Percentiles rank a stretch among this genome's conserved stretches.
Evolutionary conservation across 1,140 invertebrate genomes (phyloP).

Genomic region (Zaprionus tsacasi): DNA sequence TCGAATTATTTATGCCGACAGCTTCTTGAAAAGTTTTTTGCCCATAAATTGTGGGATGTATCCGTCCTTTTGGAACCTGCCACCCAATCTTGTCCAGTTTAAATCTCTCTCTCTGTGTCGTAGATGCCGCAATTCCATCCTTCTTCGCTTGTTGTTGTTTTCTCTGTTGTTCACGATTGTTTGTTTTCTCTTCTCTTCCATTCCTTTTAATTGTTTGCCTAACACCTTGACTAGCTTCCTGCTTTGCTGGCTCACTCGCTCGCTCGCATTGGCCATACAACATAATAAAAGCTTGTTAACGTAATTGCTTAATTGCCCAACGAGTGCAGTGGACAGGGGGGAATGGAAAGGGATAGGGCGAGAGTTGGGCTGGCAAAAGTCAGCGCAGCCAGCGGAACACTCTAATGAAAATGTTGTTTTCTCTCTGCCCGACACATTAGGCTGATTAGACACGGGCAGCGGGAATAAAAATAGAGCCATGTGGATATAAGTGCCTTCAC

Average conservation of each 20-base stretch:
- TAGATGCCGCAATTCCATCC: slow-evolving; percentile 1
- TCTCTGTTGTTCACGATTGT: slow-evolving; percentile 14
- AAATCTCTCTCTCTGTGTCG: slow-evolving; percentile 32
- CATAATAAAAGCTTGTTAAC: slow-evolving; percentile 81
- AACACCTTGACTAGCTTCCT: slow-evolving; percentile 66
- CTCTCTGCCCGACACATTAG: slow-evolving; percentile 53
- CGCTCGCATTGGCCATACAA: slow-evolving; percentile 42
- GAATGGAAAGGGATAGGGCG: background rate
- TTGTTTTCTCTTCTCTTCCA: slow-evolving; percentile 40
- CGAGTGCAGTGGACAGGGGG: slow-evolving; percentile 1
- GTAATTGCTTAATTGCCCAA: slow-evolving; percentile 79
- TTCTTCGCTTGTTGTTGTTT: slow-evolving; percentile 2
- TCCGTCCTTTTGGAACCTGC: slow-evolving; percentile 9
- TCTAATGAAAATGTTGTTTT: slow-evolving; percentile 66
- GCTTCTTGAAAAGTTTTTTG: slow-evolving; percentile 51
- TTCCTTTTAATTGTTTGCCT: slow-evolving; percentile 72
- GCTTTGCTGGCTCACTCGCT: slow-evolving; percentile 5
- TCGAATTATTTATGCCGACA: slow-evolving; percentile 57
- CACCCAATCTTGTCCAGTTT: slow-evolving; percentile 68
- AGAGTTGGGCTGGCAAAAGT: slow-evolving; percentile 29
- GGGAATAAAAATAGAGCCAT: slow-evolving; percentile 52
- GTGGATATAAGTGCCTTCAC: slow-evolving; percentile 50
- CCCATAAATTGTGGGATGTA: slow-evolving; percentile 53
- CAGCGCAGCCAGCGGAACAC: slow-evolving; percentile 23
- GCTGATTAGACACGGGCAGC: slow-evolving; percentile 59